Evolutionary conservation across 2,797 vertebrate species (phyloP).

Genomic region (Acrossocheilus fasciatus): DNA sequence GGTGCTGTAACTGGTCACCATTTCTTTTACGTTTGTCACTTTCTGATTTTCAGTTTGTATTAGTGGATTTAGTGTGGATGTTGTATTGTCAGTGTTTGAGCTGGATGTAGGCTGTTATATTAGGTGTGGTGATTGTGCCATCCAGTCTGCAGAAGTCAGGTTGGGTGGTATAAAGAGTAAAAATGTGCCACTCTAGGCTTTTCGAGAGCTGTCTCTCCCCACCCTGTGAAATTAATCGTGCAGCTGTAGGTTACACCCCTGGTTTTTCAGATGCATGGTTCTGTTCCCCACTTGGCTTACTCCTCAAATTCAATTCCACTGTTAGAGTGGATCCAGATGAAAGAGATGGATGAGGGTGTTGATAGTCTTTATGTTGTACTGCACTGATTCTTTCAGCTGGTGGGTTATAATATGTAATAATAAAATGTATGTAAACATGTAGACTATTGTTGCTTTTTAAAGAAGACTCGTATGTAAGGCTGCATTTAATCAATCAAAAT

Average conservation of each 20-base stretch:
- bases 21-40: background rate
- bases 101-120: slow-evolving; percentile 22
- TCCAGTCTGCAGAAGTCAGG: slow-evolving; percentile 22
- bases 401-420: background rate
- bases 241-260: slow-evolving; percentile 51
- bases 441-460: background rate
- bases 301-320: slow-evolving; percentile 45
- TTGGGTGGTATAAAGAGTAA: slow-evolving; percentile 45
- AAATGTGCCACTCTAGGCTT: slow-evolving; percentile 52
- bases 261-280: slow-evolving; percentile 44
- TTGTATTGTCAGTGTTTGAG: slow-evolving; percentile 6
- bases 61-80: slow-evolving; percentile 4
- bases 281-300: slow-evolving; percentile 25
- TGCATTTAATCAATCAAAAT: background rate
- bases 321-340: slow-evolving; percentile 43
- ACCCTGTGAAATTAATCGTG: slow-evolving; percentile 55
- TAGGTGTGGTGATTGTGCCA: slow-evolving; percentile 14
- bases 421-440: background rate
- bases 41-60: background rate
- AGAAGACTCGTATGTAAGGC: background rate
- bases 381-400: background rate
- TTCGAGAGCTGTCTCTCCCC: slow-evolving; percentile 38
- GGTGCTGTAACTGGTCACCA: background rate
- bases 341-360: slow-evolving; percentile 26
- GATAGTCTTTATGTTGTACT: background rate